phyloP scores from a whole-genome alignment of 2,888 invertebrate species.

The Drosophila merina region DNA sequence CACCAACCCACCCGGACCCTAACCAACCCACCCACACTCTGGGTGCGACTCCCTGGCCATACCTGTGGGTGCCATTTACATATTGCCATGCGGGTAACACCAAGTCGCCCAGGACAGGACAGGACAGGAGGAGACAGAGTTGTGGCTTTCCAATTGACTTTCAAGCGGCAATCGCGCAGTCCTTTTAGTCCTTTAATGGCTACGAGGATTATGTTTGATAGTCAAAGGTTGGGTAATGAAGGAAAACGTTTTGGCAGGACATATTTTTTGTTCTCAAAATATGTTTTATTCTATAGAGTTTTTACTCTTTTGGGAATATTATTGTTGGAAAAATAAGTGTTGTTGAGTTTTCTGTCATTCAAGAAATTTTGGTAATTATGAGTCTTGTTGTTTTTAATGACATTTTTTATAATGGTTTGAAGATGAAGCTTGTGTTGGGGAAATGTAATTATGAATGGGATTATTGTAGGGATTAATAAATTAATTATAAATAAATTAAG shows the following conservation, averaged over 20 bases:
- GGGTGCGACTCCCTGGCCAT: constrained; percentile 27
- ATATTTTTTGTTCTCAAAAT: neutral
- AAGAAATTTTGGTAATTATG: too few relatives aligned
- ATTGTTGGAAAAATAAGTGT: too few relatives aligned
- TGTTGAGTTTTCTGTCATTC: too few relatives aligned
- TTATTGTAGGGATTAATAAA: too few relatives aligned
- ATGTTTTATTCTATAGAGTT: too few relatives aligned
- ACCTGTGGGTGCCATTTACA: constrained; percentile 45
- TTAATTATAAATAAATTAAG: too few relatives aligned
- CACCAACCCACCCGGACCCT: neutral
- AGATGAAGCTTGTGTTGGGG: too few relatives aligned
- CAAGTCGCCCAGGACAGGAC: neutral
- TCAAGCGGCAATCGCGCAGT: neutral
- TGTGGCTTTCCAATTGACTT: constrained; percentile 11
- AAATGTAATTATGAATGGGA: too few relatives aligned
- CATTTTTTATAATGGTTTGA: too few relatives aligned
- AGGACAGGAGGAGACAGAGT: neutral
- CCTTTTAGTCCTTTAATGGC: neutral
- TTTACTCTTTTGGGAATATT: too few relatives aligned
- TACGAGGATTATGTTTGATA: neutral
- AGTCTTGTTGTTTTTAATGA: too few relatives aligned
- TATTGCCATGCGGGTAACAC: constrained; percentile 24
- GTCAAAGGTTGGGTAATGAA: neutral
- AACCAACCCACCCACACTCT: neutral
- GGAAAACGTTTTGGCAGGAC: neutral